Conservation (phyloP, 2,797 vertebrate species). For the Cyclopterus lumpus region DNA sequence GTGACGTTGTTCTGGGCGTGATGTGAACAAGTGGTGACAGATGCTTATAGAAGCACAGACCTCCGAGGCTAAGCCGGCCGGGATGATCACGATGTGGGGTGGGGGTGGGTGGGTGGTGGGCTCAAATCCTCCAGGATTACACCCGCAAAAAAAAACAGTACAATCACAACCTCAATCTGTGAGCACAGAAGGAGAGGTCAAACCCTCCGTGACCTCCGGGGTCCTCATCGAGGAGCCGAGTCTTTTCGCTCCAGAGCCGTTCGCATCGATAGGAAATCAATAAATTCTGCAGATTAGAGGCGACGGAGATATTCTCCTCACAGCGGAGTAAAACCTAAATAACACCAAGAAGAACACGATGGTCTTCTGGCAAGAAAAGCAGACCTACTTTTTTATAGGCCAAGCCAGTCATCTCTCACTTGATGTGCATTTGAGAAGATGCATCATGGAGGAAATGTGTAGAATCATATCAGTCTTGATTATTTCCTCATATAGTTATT, state of each 20-base stretch:
- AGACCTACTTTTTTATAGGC: no score
- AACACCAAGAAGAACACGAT: background rate
- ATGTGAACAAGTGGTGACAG: constrained; percentile 44
- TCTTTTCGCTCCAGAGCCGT: background rate
- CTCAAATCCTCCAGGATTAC: constrained; percentile 66
- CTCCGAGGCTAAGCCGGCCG: constrained; percentile 40
- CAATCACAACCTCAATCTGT: constrained; percentile 43
- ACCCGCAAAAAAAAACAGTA: constrained; percentile 30
- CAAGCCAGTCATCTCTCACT: background rate
- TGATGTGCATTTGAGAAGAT: no score
- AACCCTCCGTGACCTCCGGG: background rate
- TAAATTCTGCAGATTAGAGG: background rate
- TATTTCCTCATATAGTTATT: background rate
- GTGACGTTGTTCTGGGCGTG: background rate
- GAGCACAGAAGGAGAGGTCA: background rate
- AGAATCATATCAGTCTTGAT: background rate
- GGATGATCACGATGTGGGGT: constrained; percentile 34
- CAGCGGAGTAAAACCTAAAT: background rate
- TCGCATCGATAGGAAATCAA: background rate
- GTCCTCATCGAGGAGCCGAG: no score
- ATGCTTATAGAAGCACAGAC: constrained; percentile 40
- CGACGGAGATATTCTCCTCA: background rate
- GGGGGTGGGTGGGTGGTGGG: background rate
- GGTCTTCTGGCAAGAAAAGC: background rate
- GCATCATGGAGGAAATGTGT: background rate